Conservation (phyloP, 2,888 invertebrate species). For the Stenchaetothrips biformis region DNA sequence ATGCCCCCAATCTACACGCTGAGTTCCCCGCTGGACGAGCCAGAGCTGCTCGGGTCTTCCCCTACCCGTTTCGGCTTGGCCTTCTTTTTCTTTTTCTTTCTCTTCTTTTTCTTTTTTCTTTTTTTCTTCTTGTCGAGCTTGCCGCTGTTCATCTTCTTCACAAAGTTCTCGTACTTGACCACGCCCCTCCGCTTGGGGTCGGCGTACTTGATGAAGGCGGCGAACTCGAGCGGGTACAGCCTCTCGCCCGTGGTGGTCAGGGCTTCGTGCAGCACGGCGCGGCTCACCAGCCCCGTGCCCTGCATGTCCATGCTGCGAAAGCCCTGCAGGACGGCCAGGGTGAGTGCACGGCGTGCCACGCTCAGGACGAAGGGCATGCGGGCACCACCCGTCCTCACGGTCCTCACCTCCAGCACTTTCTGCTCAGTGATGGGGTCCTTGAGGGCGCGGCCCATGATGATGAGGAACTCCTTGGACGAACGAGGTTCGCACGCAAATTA, state of each 20-base stretch:
- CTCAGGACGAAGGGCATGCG: neutral
- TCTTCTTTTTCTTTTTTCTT: neutral
- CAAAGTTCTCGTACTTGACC: neutral
- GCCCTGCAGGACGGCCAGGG: neutral
- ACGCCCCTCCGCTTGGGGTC: neutral
- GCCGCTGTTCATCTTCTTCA: neutral
- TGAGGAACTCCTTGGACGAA: neutral
- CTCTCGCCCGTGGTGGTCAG: neutral
- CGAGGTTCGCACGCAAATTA: too few species aligned
- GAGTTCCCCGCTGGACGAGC: too few species aligned
- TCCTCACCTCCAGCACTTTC: neutral
- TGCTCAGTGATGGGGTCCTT: neutral
- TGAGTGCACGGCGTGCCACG: neutral
- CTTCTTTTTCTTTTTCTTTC: neutral
- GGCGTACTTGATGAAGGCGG: neutral
- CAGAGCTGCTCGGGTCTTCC: too few species aligned
- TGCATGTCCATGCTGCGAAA: neutral
- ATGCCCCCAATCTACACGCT: too few species aligned
- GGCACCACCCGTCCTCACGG: too few species aligned
- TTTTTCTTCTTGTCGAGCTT: neutral
- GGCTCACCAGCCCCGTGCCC: neutral
- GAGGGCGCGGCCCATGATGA: constrained; percentile 2
- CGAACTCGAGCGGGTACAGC: neutral
- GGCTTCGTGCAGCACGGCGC: neutral
- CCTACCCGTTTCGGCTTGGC: neutral